Percentiles rank a stretch among this genome's conserved stretches.
Conservation (phyloP, 2,113 vertebrate species). For the Sterrhoptilus dennistouni region DNA sequence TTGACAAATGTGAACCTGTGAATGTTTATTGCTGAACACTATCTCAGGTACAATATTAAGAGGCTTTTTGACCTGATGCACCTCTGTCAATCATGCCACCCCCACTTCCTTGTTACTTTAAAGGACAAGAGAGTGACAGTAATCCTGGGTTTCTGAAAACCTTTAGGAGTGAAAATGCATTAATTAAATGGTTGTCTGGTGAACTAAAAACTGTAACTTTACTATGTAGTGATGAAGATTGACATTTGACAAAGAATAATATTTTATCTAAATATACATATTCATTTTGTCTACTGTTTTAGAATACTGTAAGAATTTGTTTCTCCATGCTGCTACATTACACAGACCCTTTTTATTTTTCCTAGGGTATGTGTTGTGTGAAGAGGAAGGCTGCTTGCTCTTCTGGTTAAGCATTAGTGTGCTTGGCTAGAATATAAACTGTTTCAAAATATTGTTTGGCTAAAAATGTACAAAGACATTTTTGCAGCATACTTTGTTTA, state of each 20-base stretch:
- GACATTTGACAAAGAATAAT: background rate
- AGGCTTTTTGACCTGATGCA: background rate
- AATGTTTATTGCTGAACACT: background rate
- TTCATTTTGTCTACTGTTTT: background rate
- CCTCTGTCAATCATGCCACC: background rate
- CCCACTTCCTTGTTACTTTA: background rate
- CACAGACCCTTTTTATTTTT: background rate
- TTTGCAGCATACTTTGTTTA: constrained; percentile 57
- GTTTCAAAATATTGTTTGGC: constrained; percentile 30
- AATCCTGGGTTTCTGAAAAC: background rate
- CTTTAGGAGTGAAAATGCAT: background rate
- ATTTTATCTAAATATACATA: background rate
- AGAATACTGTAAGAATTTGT: background rate
- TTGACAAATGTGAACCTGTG: background rate
- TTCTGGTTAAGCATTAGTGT: constrained; percentile 8
- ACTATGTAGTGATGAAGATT: background rate
- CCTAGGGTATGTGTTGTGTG: constrained; percentile 5
- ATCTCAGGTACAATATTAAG: background rate
- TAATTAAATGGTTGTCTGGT: background rate
- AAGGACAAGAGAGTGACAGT: background rate
- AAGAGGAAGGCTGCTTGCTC: background rate
- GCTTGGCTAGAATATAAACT: constrained; percentile 31
- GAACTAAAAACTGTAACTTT: background rate
- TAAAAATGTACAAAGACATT: constrained; percentile 3
- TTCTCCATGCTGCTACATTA: background rate